Conservation (phyloP, 2,888 invertebrate species). For the Andrena minutula region DNA sequence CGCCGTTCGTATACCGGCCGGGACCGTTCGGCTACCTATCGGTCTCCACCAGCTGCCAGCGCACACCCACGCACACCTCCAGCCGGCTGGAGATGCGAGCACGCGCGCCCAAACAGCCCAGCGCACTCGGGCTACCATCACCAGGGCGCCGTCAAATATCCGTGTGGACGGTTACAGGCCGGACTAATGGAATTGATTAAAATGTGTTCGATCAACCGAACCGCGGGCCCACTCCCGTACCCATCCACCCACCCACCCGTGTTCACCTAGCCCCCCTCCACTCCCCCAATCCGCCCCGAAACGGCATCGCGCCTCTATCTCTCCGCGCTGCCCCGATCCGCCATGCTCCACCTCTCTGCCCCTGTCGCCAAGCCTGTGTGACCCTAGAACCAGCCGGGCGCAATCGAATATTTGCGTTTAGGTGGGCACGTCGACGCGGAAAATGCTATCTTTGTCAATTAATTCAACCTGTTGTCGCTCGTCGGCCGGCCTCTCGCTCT, state of each 20-base stretch:
- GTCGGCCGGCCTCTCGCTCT: slow-evolving; percentile 43
- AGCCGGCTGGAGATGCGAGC: slow-evolving; percentile 10
- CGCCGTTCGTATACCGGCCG: slow-evolving; percentile 72
- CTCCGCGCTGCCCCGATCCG: slow-evolving; percentile 44
- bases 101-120: slow-evolving; percentile 37
- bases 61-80: not conserved
- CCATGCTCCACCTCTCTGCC: slow-evolving; percentile 35
- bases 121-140: slow-evolving; percentile 51
- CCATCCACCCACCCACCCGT: slow-evolving; percentile 53
- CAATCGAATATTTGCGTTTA: slow-evolving; percentile 83
- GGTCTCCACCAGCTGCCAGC: slow-evolving; percentile 48
- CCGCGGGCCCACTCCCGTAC: slow-evolving; percentile 72
- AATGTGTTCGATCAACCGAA: slow-evolving; percentile 84
- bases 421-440: slow-evolving; percentile 80
- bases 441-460: slow-evolving; percentile 84
- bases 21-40: slow-evolving; percentile 64
- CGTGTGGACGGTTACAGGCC: slow-evolving; percentile 76
- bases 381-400: slow-evolving; percentile 70
- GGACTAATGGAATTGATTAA: slow-evolving; percentile 85
- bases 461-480: slow-evolving; percentile 83
- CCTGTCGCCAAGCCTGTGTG: slow-evolving; percentile 52
- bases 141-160: slow-evolving; percentile 73
- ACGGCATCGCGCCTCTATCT: slow-evolving; percentile 43
- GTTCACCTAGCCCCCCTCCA: slow-evolving; percentile 53
- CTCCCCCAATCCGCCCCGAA: not conserved